These are phyloP conservation scores for Stenurella melanura DNA, from an alignment of 2,888 invertebrate species.

Conservation along the genomic window DNA sequence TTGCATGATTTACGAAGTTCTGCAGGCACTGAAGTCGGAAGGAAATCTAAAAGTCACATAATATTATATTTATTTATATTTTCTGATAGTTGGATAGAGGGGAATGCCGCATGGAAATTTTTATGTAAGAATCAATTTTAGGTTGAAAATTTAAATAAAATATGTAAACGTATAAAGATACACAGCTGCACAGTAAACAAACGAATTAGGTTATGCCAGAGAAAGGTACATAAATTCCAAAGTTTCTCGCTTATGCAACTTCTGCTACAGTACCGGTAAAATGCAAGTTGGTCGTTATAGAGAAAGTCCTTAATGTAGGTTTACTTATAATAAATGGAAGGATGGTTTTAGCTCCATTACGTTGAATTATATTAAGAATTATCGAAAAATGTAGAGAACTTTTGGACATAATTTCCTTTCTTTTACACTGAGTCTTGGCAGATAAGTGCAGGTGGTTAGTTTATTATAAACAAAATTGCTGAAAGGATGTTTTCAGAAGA, in stretches of 20 bases:
- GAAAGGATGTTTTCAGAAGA: too few relatives aligned
- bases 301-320: too few relatives aligned
- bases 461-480: too few relatives aligned
- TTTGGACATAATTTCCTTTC: too few relatives aligned
- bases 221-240: not conserved
- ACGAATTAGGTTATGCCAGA: not conserved
- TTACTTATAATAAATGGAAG: too few relatives aligned
- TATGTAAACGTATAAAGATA: not conserved
- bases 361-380: too few relatives aligned
- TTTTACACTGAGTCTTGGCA: too few relatives aligned
- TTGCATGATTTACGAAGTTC: conserved; percentile 6
- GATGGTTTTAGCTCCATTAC: too few relatives aligned
- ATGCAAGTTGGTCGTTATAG: too few relatives aligned
- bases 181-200: not conserved
- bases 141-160: not conserved
- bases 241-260: not conserved
- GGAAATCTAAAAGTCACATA: conserved; percentile 12
- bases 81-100: not conserved
- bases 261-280: not conserved
- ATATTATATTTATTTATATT: conserved; percentile 17
- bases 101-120: not conserved
- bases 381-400: too few relatives aligned
- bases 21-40: not conserved
- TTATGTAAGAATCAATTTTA: conserved; percentile 3
- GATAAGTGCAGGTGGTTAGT: too few relatives aligned